These are phyloP conservation scores for Azorinus chamasolen DNA, from an alignment of 2,888 invertebrate genomes.

Conservation along the genomic window DNA sequence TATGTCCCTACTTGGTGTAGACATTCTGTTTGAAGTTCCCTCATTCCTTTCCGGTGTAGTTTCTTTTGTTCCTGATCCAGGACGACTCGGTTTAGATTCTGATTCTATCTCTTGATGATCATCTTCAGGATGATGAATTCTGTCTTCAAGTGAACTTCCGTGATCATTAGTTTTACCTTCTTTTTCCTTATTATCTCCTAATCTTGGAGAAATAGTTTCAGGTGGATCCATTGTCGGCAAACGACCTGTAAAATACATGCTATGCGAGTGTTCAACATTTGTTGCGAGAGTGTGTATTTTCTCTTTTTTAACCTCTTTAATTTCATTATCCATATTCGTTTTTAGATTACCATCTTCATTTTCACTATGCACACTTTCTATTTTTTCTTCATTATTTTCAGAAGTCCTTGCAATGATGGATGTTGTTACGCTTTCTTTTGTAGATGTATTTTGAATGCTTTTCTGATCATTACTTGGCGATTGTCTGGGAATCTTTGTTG, in stretches of 20 bases:
- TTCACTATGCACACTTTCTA: too few relatives aligned
- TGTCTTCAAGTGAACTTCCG: background rate
- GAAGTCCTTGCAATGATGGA: background rate
- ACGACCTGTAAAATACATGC: constrained; percentile 42
- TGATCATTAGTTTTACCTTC: background rate
- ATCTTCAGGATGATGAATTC: background rate
- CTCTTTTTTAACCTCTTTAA: too few relatives aligned
- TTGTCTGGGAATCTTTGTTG: too few relatives aligned
- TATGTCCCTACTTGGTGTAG: constrained; percentile 23
- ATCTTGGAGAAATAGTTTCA: background rate
- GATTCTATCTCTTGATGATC: background rate
- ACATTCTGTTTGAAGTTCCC: constrained; percentile 3
- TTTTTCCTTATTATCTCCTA: background rate
- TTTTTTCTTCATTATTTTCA: background rate
- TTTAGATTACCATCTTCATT: too few relatives aligned
- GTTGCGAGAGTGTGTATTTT: too few relatives aligned
- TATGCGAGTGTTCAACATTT: too few relatives aligned
- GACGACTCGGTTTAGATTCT: background rate
- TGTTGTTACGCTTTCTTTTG: background rate
- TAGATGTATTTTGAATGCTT: too few relatives aligned
- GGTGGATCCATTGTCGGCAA: constrained; percentile 27
- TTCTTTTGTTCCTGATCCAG: background rate
- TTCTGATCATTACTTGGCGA: too few relatives aligned
- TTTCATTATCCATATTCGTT: too few relatives aligned
- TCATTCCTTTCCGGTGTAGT: background rate